Evolutionary conservation across 1,140 invertebrate species (phyloP), one percentile per base, ranked within the genome.

Genomic region (Pseudomyrmex pallidus): DNA sequence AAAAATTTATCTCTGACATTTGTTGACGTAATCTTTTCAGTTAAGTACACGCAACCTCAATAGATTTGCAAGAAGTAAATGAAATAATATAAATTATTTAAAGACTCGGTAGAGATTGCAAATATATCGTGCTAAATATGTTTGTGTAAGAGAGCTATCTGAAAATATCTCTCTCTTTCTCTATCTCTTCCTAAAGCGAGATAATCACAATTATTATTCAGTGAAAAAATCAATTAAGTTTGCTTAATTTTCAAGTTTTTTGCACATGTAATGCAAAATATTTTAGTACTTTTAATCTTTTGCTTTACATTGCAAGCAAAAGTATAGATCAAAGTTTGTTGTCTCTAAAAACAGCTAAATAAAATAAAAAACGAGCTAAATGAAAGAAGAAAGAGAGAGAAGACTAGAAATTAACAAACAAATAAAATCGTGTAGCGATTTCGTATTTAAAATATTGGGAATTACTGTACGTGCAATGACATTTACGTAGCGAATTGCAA

Each of bases 401-500:
- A 76, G 22, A 82, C 20, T 72, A 72, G 76, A 35, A 35, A 54
- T n/a, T 72, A 80, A 80, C 66, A 61, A 22, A 54, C 56, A 2
- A 44, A 48, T 44, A 73, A 59, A 83, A 77, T 83, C 83, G 17
- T 57, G 59, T 77, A 82, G 22, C 48, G 52, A 46, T 17, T n/a
- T 46, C 20, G 48, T 61, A 63, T 67, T 67, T 84, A 88, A 89
- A 89, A 86, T 63, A 48, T 13, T 22, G 15, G 48, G 54, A 48
- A 73, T 66, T 67, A 78, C 64, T 61, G 35, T 61, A 44, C 64
- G 22, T 44, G 17, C 64, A 35, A 85, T 57, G 62, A 76, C 54
- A 70, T 73, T 54, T 50, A 44, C 80, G 80, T 46, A 1, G 46
- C 56, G 54, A 87, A 86, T 87, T 77, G 86, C 73, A 87, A 86